Base-by-base conservation (phyloP, 2,113 vertebrate genomes). In the Sakesphorus luctuosus region DNA sequence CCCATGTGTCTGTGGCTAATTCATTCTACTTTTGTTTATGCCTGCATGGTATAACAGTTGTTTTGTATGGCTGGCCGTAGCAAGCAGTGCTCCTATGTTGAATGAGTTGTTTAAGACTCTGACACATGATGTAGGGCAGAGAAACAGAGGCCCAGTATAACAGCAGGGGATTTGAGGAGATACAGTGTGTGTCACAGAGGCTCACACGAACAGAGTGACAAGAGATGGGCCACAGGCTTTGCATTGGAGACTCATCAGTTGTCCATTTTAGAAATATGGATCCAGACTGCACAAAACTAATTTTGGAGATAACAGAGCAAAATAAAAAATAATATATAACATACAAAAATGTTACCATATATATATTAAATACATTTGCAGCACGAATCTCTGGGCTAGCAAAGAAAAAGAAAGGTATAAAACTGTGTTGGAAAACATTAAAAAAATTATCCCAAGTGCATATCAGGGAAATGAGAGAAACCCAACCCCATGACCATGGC, bases 61-160 rank as follows among this genome's bases (percentile, higher is more conserved):
- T 38, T 47, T 61, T 33, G 24, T 28, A 33, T 1, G 40, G 29
- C 49, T 74, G 35, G 20, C 53, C 52, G 68, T 18, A 29, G 46
- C 58, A 84, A 56, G 44, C 0, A 0, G 9, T 11, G 25, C 13
- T n/a, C 3, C 10, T 62, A 4, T 9, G 4, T 23, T 2, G 6
- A 76, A 44, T 36, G 23, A 79, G 13, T 19, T 17, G 7, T 49
- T 80, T n/a, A 40, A 58, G 36, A 35, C 25, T 18, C 47, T 81
- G 56, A 28, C 10, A 14, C 24, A 4, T 9, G 6, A n/a, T 13
- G 18, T 7, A 33, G 25, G 6, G 33, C 13, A 40, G 47, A 59
- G 16, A 63, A 89, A 61, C 1, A 38, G 8, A 53, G 5, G 9
- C 4, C 25, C 68, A 23, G 19, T 33, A 8, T 0, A 1, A 13